Evolutionary conservation across 92 coral and sea anemone species (phyloP).

Genomic region (Isaurus tuberculatus): DNA sequence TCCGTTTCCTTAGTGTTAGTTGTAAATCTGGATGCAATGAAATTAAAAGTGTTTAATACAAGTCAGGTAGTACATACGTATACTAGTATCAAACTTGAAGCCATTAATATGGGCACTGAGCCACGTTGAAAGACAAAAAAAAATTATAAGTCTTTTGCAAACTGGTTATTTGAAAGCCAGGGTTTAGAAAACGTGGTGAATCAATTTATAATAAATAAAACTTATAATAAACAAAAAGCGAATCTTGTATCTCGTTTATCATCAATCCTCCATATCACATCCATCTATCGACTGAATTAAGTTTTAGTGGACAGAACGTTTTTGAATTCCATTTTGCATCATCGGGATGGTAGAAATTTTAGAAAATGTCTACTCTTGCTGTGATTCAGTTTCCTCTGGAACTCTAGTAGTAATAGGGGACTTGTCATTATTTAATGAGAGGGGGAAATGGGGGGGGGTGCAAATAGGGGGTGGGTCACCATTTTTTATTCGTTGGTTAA

Average conservation of each 20-base stretch:
- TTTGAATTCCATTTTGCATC: background rate
- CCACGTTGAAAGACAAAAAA: background rate
- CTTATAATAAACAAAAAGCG: too few species aligned
- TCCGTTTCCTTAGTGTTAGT: background rate
- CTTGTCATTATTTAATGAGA: too few species aligned
- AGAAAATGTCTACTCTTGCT: too few species aligned
- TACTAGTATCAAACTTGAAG: too few species aligned
- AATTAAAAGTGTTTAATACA: background rate
- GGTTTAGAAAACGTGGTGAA: background rate
- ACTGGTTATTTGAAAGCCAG: conserved; percentile 1
- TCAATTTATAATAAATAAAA: background rate
- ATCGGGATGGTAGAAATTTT: background rate
- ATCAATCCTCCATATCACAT: background rate
- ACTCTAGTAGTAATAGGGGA: background rate
- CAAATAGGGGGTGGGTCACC: too few species aligned
- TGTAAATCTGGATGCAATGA: background rate
- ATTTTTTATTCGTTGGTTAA: too few species aligned
- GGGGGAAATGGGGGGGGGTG: too few species aligned
- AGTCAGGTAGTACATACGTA: too few species aligned
- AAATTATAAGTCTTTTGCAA: background rate
- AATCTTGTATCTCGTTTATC: background rate
- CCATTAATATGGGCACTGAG: too few species aligned
- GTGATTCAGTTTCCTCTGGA: background rate
- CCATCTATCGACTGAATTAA: background rate
- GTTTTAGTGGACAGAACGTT: background rate